Evolutionary conservation across 1,140 invertebrate species (phyloP).

Genomic region (Anastrepha ludens): DNA sequence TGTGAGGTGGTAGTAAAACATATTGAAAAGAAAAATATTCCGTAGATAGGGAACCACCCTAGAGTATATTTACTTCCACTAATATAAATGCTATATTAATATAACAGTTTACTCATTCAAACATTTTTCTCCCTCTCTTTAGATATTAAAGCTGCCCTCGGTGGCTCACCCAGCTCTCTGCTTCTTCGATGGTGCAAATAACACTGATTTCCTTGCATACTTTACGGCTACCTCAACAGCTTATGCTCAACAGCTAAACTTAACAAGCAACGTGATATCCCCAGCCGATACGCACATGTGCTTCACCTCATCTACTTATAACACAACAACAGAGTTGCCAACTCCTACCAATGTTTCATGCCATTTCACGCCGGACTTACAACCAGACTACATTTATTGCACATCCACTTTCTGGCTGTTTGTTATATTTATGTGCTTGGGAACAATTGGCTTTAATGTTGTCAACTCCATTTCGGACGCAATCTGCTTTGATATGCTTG

Average conservation of each 20-base stretch:
- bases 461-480: conserved; percentile 86
- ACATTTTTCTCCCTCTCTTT: neutral
- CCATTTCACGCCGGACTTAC: neutral
- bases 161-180: neutral
- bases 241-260: neutral
- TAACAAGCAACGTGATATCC: conserved; percentile 22
- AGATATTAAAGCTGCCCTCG: conserved; percentile 27
- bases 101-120: neutral
- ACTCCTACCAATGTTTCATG: neutral
- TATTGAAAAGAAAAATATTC: too few relatives aligned
- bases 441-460: conserved; percentile 85
- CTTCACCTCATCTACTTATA: neutral
- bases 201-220: conserved; percentile 22
- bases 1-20: too few relatives aligned
- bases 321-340: neutral
- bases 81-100: neutral
- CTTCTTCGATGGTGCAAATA: neutral
- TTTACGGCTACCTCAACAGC: conserved; percentile 29
- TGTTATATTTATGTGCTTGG: conserved; percentile 81
- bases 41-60: too few relatives aligned
- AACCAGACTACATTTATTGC: conserved; percentile 74
- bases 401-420: conserved; percentile 83
- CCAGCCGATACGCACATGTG: conserved; percentile 8
- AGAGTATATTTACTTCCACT: too few relatives aligned
- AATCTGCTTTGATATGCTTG: conserved; percentile 87